A percentile compares a stretch with the other conserved stretches of the same genome.
Evolutionary conservation across 2,797 vertebrate genomes (phyloP).

Genomic region (Pseudocheirus occidentalis): DNA sequence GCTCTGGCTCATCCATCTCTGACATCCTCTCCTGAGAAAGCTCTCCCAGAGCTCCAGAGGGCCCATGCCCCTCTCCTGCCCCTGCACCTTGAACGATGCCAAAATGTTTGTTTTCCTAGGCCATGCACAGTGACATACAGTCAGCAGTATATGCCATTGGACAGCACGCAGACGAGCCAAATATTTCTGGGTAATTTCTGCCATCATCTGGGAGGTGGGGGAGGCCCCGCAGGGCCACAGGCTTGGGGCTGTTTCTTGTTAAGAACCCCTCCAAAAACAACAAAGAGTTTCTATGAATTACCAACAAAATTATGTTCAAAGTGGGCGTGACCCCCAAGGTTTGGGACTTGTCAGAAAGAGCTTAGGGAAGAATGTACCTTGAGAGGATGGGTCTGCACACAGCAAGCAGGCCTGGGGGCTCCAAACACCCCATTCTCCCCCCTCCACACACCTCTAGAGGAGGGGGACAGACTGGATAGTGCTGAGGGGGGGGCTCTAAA

Average conservation of each 20-base stretch:
- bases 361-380: slow-evolving; percentile 51
- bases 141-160: slow-evolving; percentile 83
- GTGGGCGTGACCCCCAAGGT: slow-evolving; percentile 52
- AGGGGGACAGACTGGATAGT: not conserved
- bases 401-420: not conserved
- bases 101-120: slow-evolving; percentile 84
- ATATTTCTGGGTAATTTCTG: slow-evolving; percentile 86
- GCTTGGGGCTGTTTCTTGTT: slow-evolving; percentile 79
- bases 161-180: slow-evolving; percentile 82
- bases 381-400: not conserved
- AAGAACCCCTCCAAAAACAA: slow-evolving; percentile 82
- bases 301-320: slow-evolving; percentile 69
- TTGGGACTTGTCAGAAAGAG: slow-evolving; percentile 59
- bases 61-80: slow-evolving; percentile 60
- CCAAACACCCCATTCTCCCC: not conserved
- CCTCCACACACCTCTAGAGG: not conserved
- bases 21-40: not conserved
- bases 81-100: slow-evolving; percentile 80
- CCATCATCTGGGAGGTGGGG: slow-evolving; percentile 82
- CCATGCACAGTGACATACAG: slow-evolving; percentile 83
- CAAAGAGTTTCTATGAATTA: slow-evolving; percentile 80
- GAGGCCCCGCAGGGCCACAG: slow-evolving; percentile 26
- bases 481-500: not conserved
- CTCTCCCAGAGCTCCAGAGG: not conserved
- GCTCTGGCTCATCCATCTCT: not conserved